phyloP scores from a whole-genome alignment of 2,888 invertebrate species.

The Macrosiphum euphorbiae region DNA sequence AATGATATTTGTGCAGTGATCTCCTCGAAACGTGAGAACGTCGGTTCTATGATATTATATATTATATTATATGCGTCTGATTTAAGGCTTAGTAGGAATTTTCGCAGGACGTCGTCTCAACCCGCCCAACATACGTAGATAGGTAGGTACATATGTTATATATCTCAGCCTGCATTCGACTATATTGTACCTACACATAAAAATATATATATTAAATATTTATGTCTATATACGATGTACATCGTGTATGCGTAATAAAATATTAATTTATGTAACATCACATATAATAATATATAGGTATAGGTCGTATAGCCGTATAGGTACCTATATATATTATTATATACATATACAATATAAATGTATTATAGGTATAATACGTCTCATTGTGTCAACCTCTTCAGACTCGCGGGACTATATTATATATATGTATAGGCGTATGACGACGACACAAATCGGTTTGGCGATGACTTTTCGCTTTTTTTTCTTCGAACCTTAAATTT shows the following conservation, averaged over 20 bases:
- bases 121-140: not conserved
- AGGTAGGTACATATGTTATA: not conserved
- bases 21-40: not conserved
- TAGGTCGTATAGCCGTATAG: not conserved
- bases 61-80: not conserved
- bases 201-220: not conserved
- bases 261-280: too few relatives aligned
- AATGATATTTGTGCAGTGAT: not conserved
- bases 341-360: too few relatives aligned
- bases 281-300: not conserved
- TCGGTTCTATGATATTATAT: not conserved
- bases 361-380: not conserved
- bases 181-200: not conserved
- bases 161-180: not conserved
- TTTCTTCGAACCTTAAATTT: not conserved
- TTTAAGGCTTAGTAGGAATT: not conserved
- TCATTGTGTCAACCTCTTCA: not conserved
- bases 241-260: not conserved
- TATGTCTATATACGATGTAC: not conserved
- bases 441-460: slow-evolving; percentile 8
- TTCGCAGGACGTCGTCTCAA: not conserved
- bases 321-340: too few relatives aligned
- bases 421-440: too few relatives aligned
- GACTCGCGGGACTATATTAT: not conserved
- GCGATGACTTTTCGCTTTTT: not conserved